Evolutionary conservation across 1,140 invertebrate genomes (phyloP), one percentile per base, ranked within the genome.

Genomic region (Lordiphosa collinella): DNA sequence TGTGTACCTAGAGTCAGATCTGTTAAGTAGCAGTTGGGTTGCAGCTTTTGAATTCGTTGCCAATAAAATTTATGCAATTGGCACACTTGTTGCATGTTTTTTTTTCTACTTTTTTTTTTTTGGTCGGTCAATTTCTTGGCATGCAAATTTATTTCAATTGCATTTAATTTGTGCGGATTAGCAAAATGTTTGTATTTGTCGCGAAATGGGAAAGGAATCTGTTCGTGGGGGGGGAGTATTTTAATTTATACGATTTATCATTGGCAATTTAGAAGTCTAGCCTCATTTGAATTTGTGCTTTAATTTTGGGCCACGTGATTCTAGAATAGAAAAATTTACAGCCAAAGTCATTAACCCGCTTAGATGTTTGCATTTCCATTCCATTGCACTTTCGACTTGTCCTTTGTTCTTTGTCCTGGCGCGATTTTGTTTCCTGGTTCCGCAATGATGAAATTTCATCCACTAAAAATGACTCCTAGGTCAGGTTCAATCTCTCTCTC

Each of bases 81-180:
- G 72, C 50, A 82, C 76, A 80, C 69, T 84, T 84, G 79, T 78
- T 84, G 78, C 79, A 84, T 67, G 58, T 65, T 58, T 64, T 46
- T 6, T 12, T 41, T 37, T 56, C 7, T 7, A 5, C 3, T 25
- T 25, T 18, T 18, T 18, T 18, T 18, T 31, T 32, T 36, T 22
- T 25, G 22, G 14, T 66, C 41, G 38, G 54, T 51, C 62, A 64
- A 67, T 60, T 69, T 72, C 76, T 82, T 64, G 49, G 46, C 54
- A 84, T 84, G 73, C 48, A 78, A 84, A 84, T 84, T 84, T 84
- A 84, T 84, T 84, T 84, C 78, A 84, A 84, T 84, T 84, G 78
- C 72, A 84, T 84, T 84, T 84, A 78, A 84, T 84, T 84, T 84
- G 72, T 73, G 50, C 35, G 78, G 78, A 84, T 84, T 84, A 80